Base-by-base conservation (phyloP, 2,888 invertebrate genomes). In the Nycteola revayana region DNA sequence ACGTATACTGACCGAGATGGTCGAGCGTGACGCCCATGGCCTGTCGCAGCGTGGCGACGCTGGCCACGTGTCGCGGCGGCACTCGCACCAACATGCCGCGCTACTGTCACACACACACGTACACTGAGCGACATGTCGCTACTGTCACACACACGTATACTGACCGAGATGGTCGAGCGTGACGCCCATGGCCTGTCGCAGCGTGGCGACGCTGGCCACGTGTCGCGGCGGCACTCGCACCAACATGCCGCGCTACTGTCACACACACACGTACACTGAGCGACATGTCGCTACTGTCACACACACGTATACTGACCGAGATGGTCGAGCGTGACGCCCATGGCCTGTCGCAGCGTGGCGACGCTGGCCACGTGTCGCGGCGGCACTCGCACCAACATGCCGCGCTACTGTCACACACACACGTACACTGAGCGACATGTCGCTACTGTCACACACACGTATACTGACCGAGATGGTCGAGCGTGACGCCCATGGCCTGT, bases 371-470 rank as follows among this genome's bases (percentile, higher is more conserved):
- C 91, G 10, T 10, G 10, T 9, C 9, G 94, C 90, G 8, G 89
- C 0, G 94, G 94, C 22, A 91, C 90, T 4, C 94, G 87, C 60
- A 92, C 91, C 63, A 93, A 93, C 0, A 93, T 92, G 49, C 94
- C 93, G 94, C 32, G 93, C 92, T n/a, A n/a, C n/a, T n/a, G n/a
- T n/a, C n/a, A n/a, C n/a, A 97, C 0, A 93, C 92, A n/a, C 94
- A 57, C 92, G 92, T 28, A 92, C n/a, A n/a, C n/a, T n/a, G n/a
- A n/a, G n/a, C n/a, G n/a, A n/a, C n/a, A n/a, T n/a, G n/a, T n/a
- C 32, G 93, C 92, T n/a, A n/a, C n/a, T n/a, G n/a, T n/a, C n/a
- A n/a, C n/a, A 97, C 0, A 93, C 92, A n/a, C 94, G 9, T 6
- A 21, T n/a, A 21, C 21, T 7, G 7, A 21, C 21, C 21, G 7